A percentile compares a stretch with the other conserved stretches of the same genome.
Evolutionary conservation across 2,113 vertebrate genomes (phyloP).

Genomic region (Pterocles orientalis): DNA sequence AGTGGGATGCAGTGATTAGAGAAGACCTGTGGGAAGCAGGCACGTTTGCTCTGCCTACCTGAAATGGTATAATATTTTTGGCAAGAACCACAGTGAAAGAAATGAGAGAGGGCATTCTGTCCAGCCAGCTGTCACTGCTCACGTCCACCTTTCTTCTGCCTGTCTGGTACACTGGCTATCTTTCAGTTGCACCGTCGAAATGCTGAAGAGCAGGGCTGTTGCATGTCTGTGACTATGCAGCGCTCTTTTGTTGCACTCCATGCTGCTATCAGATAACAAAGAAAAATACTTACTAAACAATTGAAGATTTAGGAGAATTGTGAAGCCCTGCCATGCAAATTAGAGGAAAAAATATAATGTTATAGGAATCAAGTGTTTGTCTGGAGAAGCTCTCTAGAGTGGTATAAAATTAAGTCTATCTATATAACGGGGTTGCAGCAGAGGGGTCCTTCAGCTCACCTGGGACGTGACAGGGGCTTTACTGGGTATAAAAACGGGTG

Average conservation of each 20-base stretch:
- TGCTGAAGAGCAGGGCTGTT: background rate
- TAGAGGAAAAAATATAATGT: background rate
- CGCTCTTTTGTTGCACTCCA: background rate
- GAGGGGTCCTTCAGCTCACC: background rate
- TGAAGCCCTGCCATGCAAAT: background rate
- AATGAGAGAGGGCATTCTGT: slow-evolving; percentile 14
- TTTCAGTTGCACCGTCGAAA: background rate
- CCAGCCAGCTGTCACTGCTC: background rate
- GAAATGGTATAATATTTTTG: background rate
- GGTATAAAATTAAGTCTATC: background rate
- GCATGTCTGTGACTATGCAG: background rate
- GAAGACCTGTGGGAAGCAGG: background rate
- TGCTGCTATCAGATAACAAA: background rate
- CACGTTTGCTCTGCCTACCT: background rate
- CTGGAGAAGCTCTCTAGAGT: background rate
- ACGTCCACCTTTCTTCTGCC: background rate
- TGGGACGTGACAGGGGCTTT: background rate
- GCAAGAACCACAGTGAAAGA: background rate
- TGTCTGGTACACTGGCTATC: background rate
- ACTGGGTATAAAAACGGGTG: background rate
- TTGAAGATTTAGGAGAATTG: background rate
- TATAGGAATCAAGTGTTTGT: background rate
- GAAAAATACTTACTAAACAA: slow-evolving; percentile 1
- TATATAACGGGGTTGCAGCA: background rate
- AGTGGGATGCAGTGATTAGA: background rate